Base-by-base conservation (phyloP, 2,888 invertebrate species). In the Cerceris rybyensis region DNA sequence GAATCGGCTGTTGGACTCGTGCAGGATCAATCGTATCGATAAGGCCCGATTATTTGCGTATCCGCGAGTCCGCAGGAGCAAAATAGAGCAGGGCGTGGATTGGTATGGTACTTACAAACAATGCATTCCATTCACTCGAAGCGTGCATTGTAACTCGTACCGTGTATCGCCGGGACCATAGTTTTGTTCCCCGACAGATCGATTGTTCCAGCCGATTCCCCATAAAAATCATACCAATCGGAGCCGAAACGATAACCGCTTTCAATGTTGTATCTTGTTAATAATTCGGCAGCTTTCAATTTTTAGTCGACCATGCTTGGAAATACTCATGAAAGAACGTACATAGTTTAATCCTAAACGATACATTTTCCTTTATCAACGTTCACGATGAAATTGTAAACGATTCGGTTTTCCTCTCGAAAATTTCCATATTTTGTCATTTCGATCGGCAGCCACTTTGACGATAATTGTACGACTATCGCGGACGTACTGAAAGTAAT, bases 381-480 rank as follows among this genome's bases (percentile, higher is more conserved):
- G 4, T 28, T 28, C 28, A 28, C 28, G 28, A 28, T 28, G 28
- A 28, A 46, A 46, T 46, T 11, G 46, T 46, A 11, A 11, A 11
- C 8, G 46, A 46, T 5, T 46, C 11, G 1, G 9, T 5, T 46
- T 46, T 46, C 46, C 46, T 46, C 11, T 46, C 46, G 2, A 46
- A 11, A 46, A 46, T 11, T 28, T 28, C 28, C 28, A 4, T 11
- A 46, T 46, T 46, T 11, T 46, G 11, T 46, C 0, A 46, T 46
- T 46, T 11, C 46, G 46, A 46, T 11, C 46, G 46, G 1, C 11
- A 11, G 9, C 11, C 41, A 50, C 46, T 69, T 54, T 11, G 67
- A 42, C 77, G 74, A 60, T 69, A 69, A 60, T 64, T 55, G 65
- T 72, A 50, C 57, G 60, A 50, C 42, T 43, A 65, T 71, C 65